Base-by-base conservation (phyloP, 2,113 vertebrate genomes). In the Formicarius rufipectus region DNA sequence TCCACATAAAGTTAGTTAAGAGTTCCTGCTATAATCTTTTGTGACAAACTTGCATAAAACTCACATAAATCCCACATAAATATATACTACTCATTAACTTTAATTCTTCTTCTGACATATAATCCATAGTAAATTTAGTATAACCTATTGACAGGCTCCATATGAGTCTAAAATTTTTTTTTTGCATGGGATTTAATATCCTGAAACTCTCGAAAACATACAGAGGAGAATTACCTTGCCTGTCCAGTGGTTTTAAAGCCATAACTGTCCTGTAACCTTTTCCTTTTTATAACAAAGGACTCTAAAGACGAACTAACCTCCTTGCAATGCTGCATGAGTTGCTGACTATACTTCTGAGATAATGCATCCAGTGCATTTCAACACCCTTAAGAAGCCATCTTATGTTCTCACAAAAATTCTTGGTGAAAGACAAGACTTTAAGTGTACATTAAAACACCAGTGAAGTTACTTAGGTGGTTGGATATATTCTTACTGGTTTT, bases 1-100 rank as follows among this genome's bases (percentile, higher is more conserved):
- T 59, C 66, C 42, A 40, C 44, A 87, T 85, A 53, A 95, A 95
- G 25, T 93, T 92, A 71, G 40, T 93, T 93, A 52, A 93, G 72
- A 83, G 49, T 73, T 92, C 30, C 42, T 95, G 24, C n/a, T 19
- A 25, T 50, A 78, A 82, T 24, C 33, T 94, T 90, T 92, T 10
- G 4, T 80, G 37, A 69, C 75, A 74, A 84, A 49, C 59, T 77
- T 84, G 42, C 16, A 40, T 76, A 72, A 94, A 93, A 83, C 37
- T 89, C 27, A 2, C 53, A 56, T 67, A 78, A 89, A 72, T 56
- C 30, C 33, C 67, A 49, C 74, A 89, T 95, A 95, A 85, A 71
- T 35, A 56, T 63, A 50, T 55, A 24, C 15, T 90, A 68, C 37
- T 60, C 90, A 73, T 91, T 56, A 96, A 53, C 31, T 84, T 64